Base-by-base conservation (phyloP, 2,113 vertebrate genomes). In the Anoplopoma fimbria region DNA sequence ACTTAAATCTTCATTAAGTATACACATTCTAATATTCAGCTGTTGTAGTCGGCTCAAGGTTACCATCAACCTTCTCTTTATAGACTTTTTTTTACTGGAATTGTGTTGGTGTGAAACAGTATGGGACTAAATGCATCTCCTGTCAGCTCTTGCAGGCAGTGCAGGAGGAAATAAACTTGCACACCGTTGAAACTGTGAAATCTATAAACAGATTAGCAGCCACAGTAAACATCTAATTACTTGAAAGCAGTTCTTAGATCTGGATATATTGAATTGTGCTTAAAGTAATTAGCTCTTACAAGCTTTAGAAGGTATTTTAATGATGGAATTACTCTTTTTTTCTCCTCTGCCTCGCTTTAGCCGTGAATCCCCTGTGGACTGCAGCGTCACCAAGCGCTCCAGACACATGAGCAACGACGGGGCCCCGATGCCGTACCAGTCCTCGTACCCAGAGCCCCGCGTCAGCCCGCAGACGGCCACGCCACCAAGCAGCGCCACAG, bases 361-460 rank as follows among this genome's bases (percentile, higher is more conserved):
- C 89, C 93, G 95, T 1, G 95, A 94, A 83, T 96, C 94, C 17
- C 95, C 94, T 0, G 95, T 96, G 49, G 96, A 96, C 87, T 95
- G 95, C 85, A 95, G 92, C 10, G 87, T 93, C 45, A 90, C 94
- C 71, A 95, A 95, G 61, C 94, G 93, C 45, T 94, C 91, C 79
- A 87, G 96, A 79, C 90, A 95, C 78, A 92, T 95, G 82, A 96
- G 94, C 73, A 93, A 71, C n/a, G 96, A 96, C 9, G 91, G 89
- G 0, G 85, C 84, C 14, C 88, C 91, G 3, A 63, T 95, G 82
- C 49, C 89, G 10, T 96, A 96, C 86, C 93, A 95, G 83, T 19
- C 89, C 25, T 84, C 93, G 0, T 97, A 96, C 87, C 73, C 90
- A 0, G 96, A 96, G 77, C 90, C 91, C 2, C 92, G 94, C 0